Base-by-base conservation (phyloP, 2,888 invertebrate species). In the Pachliopta kotzebuea region DNA sequence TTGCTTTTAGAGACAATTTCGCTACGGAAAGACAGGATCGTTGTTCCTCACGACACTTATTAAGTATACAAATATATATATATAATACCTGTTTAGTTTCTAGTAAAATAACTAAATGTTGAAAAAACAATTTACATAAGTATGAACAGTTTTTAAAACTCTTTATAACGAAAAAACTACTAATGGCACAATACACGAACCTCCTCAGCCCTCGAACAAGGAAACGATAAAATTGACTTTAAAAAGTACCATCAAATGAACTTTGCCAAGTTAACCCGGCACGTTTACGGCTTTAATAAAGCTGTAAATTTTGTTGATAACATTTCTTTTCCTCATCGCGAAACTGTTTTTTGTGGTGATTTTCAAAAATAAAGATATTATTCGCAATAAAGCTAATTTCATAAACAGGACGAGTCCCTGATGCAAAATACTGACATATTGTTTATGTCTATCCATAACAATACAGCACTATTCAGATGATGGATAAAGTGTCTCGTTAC, bases 181-280 rank as follows among this genome's bases (percentile, higher is more conserved):
- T 8, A 45, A 8, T 8, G 45, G 7, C 3, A 18, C 23, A n/a
- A 37, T 53, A 60, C 42, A 26, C 54, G n/a, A 42, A 14, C 53
- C 37, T 56, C 23, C 42, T 21, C 49, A 21, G 56, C 62, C 23
- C 42, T 21, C 49, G 21, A 62, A 50, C 37, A 49, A 62, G 62
- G 62, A 62, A 50, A 31, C 50, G 49, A 62, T 56, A 62, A 56
- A 62, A 62, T 56, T 21, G 50, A 56, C 62, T 56, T 62, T 45
- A 62, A 56, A 62, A 56, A 56, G 56, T 62, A 56, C 21, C 55
- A 31, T 37, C 31, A 56, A 56, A 62, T 50, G 62, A 62, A 56
- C 56, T 56, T 56, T 62, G 29, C 29, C 37, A 50, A 62, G 56
- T 61, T 61, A 61, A 45, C 62, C 50, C 31, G 56, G 31, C 56